Evolutionary conservation across 1,140 invertebrate species (phyloP).

Genomic region (Brachionus asplanchnoidis): DNA sequence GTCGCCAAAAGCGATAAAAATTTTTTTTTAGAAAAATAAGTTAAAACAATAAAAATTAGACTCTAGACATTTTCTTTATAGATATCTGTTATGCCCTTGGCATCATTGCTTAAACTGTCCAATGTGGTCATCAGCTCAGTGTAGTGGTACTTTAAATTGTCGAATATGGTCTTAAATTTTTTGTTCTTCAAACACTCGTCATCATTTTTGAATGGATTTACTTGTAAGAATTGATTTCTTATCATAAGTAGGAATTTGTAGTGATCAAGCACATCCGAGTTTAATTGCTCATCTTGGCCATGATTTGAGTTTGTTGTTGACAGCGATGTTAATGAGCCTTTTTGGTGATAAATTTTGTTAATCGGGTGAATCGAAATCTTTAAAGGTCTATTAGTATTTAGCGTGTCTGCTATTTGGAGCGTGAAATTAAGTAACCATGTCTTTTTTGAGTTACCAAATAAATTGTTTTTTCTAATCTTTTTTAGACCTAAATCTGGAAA

Average conservation of each 20-base stretch:
- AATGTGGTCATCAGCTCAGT: constrained; percentile 27
- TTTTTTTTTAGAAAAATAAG: background rate
- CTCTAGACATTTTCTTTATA: constrained; percentile 39
- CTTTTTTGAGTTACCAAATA: background rate
- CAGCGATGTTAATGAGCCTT: background rate
- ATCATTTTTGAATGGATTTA: constrained; percentile 37
- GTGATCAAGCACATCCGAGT: constrained; percentile 41
- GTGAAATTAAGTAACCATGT: background rate
- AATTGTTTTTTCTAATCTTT: background rate
- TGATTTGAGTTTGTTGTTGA: background rate
- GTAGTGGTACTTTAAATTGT: constrained; percentile 33
- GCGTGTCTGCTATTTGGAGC: background rate
- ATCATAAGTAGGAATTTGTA: constrained; percentile 37
- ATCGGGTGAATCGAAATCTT: background rate
- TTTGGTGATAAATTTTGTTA: background rate
- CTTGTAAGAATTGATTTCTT: constrained; percentile 37
- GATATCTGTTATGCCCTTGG: constrained; percentile 14
- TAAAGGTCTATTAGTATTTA: background rate
- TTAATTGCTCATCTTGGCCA: background rate
- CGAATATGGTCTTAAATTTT: constrained; percentile 26
- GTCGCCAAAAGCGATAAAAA: background rate
- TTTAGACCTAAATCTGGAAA: too few species aligned
- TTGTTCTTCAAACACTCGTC: constrained; percentile 25
- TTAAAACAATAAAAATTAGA: background rate
- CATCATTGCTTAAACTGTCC: constrained; percentile 17